Evolutionary conservation across 2,888 invertebrate species (phyloP).

Genomic region (Drosophila lacicola): DNA sequence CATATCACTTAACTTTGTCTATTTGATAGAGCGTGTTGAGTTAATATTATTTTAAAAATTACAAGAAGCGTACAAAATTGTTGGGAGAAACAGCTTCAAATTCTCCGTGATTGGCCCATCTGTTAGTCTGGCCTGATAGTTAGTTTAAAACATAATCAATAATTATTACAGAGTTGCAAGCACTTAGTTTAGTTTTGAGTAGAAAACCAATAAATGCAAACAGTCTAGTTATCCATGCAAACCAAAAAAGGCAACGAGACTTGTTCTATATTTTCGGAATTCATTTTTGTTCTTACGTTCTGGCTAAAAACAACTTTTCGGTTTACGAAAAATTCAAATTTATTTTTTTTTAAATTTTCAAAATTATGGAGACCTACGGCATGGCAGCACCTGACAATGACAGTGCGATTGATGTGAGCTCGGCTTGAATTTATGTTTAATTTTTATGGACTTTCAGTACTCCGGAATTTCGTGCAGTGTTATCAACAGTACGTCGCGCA

Average conservation of each 20-base stretch:
- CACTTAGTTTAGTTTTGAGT: slow-evolving; percentile 2
- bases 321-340: slow-evolving; percentile 20
- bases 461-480: slow-evolving; percentile 9
- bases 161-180: not conserved
- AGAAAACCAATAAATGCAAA: not conserved
- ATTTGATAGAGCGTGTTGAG: too few species aligned
- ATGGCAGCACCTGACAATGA: slow-evolving; percentile 32
- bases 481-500: slow-evolving; percentile 31
- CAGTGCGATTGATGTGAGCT: slow-evolving; percentile 17
- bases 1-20: too few species aligned
- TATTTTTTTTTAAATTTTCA: slow-evolving; percentile 15
- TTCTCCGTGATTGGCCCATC: too few species aligned
- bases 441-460: too few species aligned
- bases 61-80: too few species aligned
- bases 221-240: slow-evolving; percentile 11
- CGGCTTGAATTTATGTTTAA: not conserved
- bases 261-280: too few species aligned
- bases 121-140: too few species aligned
- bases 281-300: slow-evolving; percentile 11
- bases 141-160: too few species aligned
- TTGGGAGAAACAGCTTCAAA: too few species aligned
- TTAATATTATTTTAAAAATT: too few species aligned
- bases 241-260: not conserved
- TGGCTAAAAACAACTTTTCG: slow-evolving; percentile 4
- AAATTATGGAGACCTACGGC: slow-evolving; percentile 38